Base-by-base conservation (phyloP, 2,113 vertebrate genomes). In the Brienomyrus longianalis region DNA sequence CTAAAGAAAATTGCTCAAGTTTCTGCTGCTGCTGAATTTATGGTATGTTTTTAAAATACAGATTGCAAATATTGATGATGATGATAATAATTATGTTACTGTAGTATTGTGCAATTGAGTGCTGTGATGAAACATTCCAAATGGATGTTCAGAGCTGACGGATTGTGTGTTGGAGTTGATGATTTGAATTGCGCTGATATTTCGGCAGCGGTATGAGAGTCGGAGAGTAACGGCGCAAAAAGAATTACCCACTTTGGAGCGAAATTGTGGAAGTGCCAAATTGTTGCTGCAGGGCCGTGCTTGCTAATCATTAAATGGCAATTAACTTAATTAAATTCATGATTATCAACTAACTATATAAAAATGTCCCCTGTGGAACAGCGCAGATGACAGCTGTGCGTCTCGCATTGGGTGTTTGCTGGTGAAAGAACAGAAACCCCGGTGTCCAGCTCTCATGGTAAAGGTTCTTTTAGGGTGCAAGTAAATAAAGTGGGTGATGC, bases 261-360 rank as follows among this genome's bases (percentile, higher is more conserved):
- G 17, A 84, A 21, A 84, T 1, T 84, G 96, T 93, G 94, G 94
- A 27, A 93, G 94, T 43, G 21, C 85, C 17, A 84, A n/a, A n/a
- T 45, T 21, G 39, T 5, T 43, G 87, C 52, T 45, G 39, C 92
- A 48, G 83, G 83, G 83, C 83, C 8, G 7, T 48, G 39, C 45
- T 21, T 48, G 45, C 45, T 84, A 84, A 80, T 84, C 39, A 21
- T 84, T 84, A 45, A 84, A 23, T 47, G 83, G 4, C 45, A 23
- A 84, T 48, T 47, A 48, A 23, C 39, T 84, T 84, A 84, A 84
- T 84, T 84, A 84, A 84, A 84, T 84, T 48, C 45, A n/a, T 84
- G 47, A 84, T 84, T 70, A 70, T 70, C 62, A 70, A 31, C n/a
- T 70, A 70, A 70, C 62, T 27, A 5, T 70, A 31, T 70, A 31